Percentiles rank a stretch among this genome's conserved stretches.
phyloP scores from a whole-genome alignment of 2,888 invertebrate species.

The Villa cingulata region DNA sequence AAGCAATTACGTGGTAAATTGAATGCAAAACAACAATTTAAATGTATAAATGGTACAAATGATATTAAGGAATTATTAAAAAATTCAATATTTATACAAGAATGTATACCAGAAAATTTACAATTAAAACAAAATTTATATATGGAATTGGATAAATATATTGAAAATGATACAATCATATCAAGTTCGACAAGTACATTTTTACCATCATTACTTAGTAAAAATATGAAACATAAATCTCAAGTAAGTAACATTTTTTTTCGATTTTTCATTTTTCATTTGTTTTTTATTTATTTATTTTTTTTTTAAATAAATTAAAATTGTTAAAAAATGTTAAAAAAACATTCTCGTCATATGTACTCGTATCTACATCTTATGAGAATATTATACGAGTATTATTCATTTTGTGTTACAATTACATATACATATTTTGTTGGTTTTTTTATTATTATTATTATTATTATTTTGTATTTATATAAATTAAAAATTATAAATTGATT shows the following conservation, averaged over 20 bases:
- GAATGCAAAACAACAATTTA: constrained; percentile 58
- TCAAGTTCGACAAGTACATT: constrained; percentile 92
- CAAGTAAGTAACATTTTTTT: constrained; percentile 35
- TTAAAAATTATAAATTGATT: too few relatives aligned
- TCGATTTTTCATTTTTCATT: background rate
- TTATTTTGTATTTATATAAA: too few relatives aligned
- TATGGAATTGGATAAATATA: constrained; percentile 59
- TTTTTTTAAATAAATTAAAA: background rate
- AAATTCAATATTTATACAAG: constrained; percentile 72
- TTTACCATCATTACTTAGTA: constrained; percentile 74
- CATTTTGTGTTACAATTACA: too few relatives aligned
- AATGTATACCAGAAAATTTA: constrained; percentile 84
- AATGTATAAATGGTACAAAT: constrained; percentile 59
- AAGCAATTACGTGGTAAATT: constrained; percentile 65
- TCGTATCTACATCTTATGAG: too few relatives aligned
- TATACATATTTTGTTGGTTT: too few relatives aligned
- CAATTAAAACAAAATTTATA: constrained; percentile 74
- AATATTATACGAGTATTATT: too few relatives aligned
- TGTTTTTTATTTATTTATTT: background rate
- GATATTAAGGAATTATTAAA: constrained; percentile 57
- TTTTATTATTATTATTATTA: too few relatives aligned
- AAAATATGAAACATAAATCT: constrained; percentile 55
- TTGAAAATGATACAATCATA: constrained; percentile 62
- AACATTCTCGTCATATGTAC: too few relatives aligned
- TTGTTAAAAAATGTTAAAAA: too few relatives aligned